Evolutionary conservation across 1,140 invertebrate species (phyloP).

Genomic region (Lepidurus couesii): DNA sequence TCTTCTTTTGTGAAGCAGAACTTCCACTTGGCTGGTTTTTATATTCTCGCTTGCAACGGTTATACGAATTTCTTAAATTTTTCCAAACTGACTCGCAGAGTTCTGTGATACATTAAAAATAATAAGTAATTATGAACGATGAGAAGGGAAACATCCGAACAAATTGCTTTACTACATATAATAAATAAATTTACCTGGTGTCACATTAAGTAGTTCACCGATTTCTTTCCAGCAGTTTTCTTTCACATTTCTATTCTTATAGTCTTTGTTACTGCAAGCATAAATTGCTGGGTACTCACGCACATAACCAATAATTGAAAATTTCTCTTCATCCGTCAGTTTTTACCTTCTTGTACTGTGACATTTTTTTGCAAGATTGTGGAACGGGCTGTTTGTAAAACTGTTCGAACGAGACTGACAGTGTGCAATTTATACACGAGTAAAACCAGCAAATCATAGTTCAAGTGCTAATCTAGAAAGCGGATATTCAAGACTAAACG

Average conservation of each 20-base stretch:
- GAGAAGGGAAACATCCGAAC: background rate
- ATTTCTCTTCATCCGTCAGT: background rate
- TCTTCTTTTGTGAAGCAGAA: background rate
- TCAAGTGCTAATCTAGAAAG: background rate
- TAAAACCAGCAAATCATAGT: background rate
- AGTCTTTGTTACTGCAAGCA: background rate
- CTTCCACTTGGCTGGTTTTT: background rate
- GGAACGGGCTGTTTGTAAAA: background rate
- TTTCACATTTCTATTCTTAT: background rate
- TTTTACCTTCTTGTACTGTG: background rate
- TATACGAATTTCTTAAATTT: background rate
- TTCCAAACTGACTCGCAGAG: background rate
- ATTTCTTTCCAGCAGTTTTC: background rate
- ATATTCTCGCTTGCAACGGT: background rate
- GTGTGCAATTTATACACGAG: background rate
- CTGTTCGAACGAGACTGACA: background rate
- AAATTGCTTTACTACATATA: background rate
- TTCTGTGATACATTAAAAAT: background rate
- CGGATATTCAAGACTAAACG: background rate
- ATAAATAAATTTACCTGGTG: background rate
- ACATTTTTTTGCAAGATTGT: background rate
- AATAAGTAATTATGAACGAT: background rate
- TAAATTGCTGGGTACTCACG: background rate
- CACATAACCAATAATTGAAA: background rate
- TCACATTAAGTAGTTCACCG: background rate